Evolutionary conservation across 2,888 invertebrate species (phyloP).

Genomic region (Rapana venosa): DNA sequence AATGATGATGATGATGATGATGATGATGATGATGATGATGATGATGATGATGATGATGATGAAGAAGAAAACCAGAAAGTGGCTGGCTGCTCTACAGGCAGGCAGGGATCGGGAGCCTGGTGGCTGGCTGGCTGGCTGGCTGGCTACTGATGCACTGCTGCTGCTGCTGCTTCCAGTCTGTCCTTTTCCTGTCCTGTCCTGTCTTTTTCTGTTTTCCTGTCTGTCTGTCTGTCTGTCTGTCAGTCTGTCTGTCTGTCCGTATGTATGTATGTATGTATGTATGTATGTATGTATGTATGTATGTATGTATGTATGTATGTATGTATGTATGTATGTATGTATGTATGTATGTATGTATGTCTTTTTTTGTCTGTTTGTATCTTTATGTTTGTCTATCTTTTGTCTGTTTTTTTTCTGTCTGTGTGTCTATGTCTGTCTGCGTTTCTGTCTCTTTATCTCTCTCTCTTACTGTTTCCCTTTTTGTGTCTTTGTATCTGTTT

Average conservation of each 20-base stretch:
- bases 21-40: constrained; percentile 30
- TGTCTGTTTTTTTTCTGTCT: no score
- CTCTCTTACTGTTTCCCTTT: no score
- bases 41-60: constrained; percentile 48
- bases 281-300: constrained; percentile 20
- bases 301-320: constrained; percentile 24
- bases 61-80: constrained; percentile 18
- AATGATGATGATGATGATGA: no score
- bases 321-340: constrained; percentile 18
- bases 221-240: not conserved
- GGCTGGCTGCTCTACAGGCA: no score
- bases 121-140: no score
- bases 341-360: not conserved
- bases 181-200: not conserved
- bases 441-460: no score
- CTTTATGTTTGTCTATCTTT: not conserved
- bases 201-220: not conserved
- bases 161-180: no score
- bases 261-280: not conserved
- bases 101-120: no score
- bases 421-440: no score
- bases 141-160: no score
- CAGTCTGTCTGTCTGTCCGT: not conserved
- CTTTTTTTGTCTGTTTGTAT: not conserved
- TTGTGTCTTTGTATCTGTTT: no score